Base-by-base conservation (phyloP, 2,888 invertebrate species). In the Cyclophora albipunctata region DNA sequence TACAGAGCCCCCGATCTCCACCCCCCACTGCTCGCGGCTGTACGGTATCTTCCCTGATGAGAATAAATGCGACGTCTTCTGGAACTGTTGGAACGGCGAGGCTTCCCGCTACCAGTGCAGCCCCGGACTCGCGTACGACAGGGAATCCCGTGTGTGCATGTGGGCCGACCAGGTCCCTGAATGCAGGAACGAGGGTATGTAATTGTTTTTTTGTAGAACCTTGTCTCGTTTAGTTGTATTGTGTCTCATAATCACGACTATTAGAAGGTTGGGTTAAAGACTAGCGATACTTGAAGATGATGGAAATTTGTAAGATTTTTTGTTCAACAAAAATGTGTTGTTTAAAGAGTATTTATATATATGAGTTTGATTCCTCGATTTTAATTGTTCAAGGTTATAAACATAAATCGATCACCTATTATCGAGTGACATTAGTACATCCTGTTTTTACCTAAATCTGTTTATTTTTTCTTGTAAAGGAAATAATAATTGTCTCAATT, bases 81-180 rank as follows among this genome's bases (percentile, higher is more conserved):
- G 97, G 96, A 97, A 96, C 86, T 97, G 97, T 85, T 97, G 97
- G 97, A 96, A 96, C 86, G 97, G 97, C 48, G 97, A 97, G 80
- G 93, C 97, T 3, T 96, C 96, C 75, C 92, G 95, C 71, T 97
- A 97, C 87, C 96, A 97, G 83, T 97, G 97, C 90, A 96, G 97
- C 64, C 97, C 97, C 67, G 97, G 97, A 65, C 91, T 97, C 47
- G 97, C 97, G 61, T 97, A 97, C 90, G 96, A 98, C 90, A 92
- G 96, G 64, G 96, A 97, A 84, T 93, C 96, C 48, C 93, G 97
- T 64, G 95, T 97, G 51, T 97, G 97, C 90, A 96, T 98, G 95
- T 96, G 98, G 98, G 95, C 98, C 67, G 96, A 98, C 90, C 95
- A 96, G 89, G 96, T 97, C 54, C 95, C 96, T 48, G 95, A 97